These are phyloP conservation scores for Cotesia glomerata DNA, from an alignment of 1,140 invertebrate species.

Conservation along the genomic window DNA sequence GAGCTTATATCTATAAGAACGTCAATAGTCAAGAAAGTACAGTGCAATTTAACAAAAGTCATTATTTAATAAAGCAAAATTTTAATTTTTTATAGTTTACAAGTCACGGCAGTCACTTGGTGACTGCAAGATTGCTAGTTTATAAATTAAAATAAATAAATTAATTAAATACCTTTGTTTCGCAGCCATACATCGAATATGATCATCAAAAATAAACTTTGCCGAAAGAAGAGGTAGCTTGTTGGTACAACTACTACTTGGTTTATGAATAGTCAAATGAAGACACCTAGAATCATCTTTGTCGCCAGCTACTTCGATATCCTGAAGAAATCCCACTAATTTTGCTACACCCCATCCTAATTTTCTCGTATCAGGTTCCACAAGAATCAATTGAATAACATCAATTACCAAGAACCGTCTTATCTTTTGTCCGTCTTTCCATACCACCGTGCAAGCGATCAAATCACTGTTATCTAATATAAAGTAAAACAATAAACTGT, in stretches of 20 bases:
- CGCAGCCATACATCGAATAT: slow-evolving; percentile 96
- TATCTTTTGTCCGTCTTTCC: slow-evolving; percentile 87
- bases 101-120: too few species aligned
- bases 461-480: slow-evolving; percentile 94
- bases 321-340: slow-evolving; percentile 87
- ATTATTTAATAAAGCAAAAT: too few species aligned
- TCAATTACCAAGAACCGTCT: slow-evolving; percentile 95
- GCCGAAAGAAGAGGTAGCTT: slow-evolving; percentile 83
- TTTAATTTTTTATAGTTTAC: too few species aligned
- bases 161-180: slow-evolving; percentile 76
- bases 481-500: slow-evolving; percentile 23
- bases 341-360: slow-evolving; percentile 97
- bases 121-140: slow-evolving; percentile 8
- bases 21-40: too few species aligned
- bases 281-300: slow-evolving; percentile 96
- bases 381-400: slow-evolving; percentile 91
- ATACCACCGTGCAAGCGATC: slow-evolving; percentile 92
- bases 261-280: slow-evolving; percentile 92
- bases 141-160: neutral
- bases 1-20: too few species aligned
- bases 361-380: slow-evolving; percentile 91
- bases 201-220: slow-evolving; percentile 98
- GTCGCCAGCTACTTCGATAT: slow-evolving; percentile 84
- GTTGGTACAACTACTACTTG: slow-evolving; percentile 68
- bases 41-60: too few species aligned